Conservation (phyloP, 2,113 vertebrate species). For the Ophthalmotilapia sp. region DNA sequence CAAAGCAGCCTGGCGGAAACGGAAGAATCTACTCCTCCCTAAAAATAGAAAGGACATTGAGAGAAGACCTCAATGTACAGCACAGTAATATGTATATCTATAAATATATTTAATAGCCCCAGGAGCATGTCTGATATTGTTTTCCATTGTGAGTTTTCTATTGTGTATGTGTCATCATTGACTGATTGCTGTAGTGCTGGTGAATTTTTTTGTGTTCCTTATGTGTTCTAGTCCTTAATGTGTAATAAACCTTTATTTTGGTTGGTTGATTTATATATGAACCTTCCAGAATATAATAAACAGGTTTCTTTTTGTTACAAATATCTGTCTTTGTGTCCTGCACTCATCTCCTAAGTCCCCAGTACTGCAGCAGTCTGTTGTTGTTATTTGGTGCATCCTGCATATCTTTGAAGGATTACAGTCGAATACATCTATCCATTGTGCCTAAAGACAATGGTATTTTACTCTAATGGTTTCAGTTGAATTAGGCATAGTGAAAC, state of each 20-base stretch:
- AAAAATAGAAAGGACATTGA: not conserved
- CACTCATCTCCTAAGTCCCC: not conserved
- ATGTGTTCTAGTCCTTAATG: not conserved
- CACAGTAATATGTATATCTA: not conserved
- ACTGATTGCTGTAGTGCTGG: not conserved
- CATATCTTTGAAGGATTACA: not conserved
- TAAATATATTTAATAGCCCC: not conserved
- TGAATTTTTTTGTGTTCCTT: not conserved
- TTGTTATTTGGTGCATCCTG: not conserved
- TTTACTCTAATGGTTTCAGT: not conserved
- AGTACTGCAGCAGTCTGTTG: not conserved
- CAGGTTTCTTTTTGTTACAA: not conserved
- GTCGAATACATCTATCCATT: not conserved
- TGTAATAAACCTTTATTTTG: not conserved
- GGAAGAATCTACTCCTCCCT: slow-evolving; percentile 84
- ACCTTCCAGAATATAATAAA: not conserved
- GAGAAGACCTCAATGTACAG: not conserved
- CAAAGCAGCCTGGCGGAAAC: slow-evolving; percentile 86
- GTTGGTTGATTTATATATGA: not conserved
- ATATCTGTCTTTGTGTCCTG: not conserved
- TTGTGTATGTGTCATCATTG: not conserved
- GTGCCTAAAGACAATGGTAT: not conserved
- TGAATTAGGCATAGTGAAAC: not conserved
- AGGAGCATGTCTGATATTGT: not conserved
- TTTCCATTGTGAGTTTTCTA: not conserved